Evolutionary conservation across 2,888 invertebrate genomes (phyloP), one percentile per base, ranked within the genome.

Genomic region (Cryptus armator): DNA sequence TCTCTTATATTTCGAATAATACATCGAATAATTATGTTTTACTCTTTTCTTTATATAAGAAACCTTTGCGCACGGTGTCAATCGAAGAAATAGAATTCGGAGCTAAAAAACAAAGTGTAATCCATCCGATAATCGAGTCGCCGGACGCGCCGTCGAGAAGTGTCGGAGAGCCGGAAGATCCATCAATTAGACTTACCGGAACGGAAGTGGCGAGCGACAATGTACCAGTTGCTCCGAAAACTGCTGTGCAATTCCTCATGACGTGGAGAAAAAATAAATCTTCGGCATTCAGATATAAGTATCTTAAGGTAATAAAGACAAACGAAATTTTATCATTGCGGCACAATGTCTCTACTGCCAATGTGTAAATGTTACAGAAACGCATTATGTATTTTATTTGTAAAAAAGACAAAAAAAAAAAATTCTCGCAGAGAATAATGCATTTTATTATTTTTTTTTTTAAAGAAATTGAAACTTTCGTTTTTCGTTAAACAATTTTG

Each of bases 211-310:
- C 81, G 72, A 56, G 53, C n/a, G 59, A 78, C 19, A 59, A 64
- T 83, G 79, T 94, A 46, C 94, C 95, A 29, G 87, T 92, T 12
- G 88, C 95, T 5, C 97, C 97, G 0, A 95, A 94, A 77, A 96
- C 95, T 81, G 96, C 96, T 76, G 95, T 97, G 9, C 96, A 96
- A 89, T 97, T 97, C 91, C 94, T 95, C 91, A 88, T 94, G 0
- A 94, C 95, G 68, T 97, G 97, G 97, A 95, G 95, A 89, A 94
- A 94, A 86, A 95, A 94, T 86, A 94, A 93, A 0, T 94, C 94
- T 37, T 91, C 92, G n/a, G 93, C 93, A 10, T 94, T 95, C 29
- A 95, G 95, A 89, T 95, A 95, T 88, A 92, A 95, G 86, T 97
- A 96, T 93, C 94, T 97, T 84, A 95, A 95, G 92, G 96, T 94